Evolutionary conservation across 1,140 invertebrate genomes (phyloP).

Genomic region (Drosophila yakuba): DNA sequence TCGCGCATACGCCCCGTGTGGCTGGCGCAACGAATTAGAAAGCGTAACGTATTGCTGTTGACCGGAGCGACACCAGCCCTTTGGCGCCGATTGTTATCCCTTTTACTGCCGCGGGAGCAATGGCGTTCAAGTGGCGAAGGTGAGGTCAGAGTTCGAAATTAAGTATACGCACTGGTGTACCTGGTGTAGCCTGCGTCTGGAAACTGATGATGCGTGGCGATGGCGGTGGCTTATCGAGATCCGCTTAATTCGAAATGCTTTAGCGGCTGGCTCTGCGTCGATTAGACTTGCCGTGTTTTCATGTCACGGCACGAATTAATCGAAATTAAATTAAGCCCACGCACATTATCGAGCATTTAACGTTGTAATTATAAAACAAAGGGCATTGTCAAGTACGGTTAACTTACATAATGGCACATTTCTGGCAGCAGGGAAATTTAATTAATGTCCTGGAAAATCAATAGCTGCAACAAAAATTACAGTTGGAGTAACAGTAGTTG

Average conservation of each 20-base stretch:
- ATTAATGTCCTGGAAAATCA: slow-evolving; percentile 47
- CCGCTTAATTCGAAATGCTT: slow-evolving; percentile 57
- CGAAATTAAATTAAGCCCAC: slow-evolving; percentile 55
- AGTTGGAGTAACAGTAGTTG: too few species aligned
- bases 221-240: slow-evolving; percentile 43
- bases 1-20: slow-evolving; percentile 63
- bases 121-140: slow-evolving; percentile 5
- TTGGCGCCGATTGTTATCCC: neutral
- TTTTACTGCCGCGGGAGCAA: neutral
- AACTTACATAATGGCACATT: slow-evolving; percentile 55
- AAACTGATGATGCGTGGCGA: slow-evolving; percentile 6
- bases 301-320: slow-evolving; percentile 18
- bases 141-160: slow-evolving; percentile 22
- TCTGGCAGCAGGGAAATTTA: slow-evolving; percentile 48
- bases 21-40: slow-evolving; percentile 27
- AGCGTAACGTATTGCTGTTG: slow-evolving; percentile 26
- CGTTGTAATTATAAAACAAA: slow-evolving; percentile 48
- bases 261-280: slow-evolving; percentile 10
- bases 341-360: slow-evolving; percentile 50
- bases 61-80: slow-evolving; percentile 9
- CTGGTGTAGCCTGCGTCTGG: neutral
- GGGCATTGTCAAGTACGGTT: slow-evolving; percentile 1
- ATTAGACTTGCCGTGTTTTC: slow-evolving; percentile 40
- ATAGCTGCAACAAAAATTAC: neutral
- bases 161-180: slow-evolving; percentile 29